Percentiles rank a stretch among this genome's conserved stretches.
Evolutionary conservation across 2,888 invertebrate species (phyloP).

Genomic region (Eudasyphora cyanicolor): DNA sequence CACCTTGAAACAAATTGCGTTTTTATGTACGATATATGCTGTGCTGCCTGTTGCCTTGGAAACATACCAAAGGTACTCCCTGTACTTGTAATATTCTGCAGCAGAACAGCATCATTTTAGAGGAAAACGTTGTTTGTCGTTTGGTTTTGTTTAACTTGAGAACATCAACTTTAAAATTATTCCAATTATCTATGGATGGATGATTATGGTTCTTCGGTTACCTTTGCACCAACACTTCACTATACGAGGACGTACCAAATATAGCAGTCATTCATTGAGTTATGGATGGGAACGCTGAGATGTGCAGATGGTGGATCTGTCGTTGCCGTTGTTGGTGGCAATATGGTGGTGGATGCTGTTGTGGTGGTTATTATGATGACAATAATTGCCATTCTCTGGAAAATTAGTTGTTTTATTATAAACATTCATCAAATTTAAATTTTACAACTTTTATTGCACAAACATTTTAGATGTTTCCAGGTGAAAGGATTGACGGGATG

Average conservation of each 20-base stretch:
- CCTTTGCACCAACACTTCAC: constrained; percentile 13
- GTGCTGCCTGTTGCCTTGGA: constrained; percentile 5
- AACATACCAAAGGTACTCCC: not conserved
- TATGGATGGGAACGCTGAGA: not conserved
- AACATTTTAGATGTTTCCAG: constrained; percentile 17
- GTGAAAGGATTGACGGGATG: not conserved
- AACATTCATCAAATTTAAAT: constrained; percentile 43
- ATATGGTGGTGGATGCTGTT: not conserved
- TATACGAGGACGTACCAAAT: not conserved
- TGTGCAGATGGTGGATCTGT: not conserved
- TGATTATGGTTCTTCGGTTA: constrained; percentile 21
- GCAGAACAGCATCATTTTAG: not conserved
- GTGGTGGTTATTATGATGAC: not conserved
- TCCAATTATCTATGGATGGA: constrained; percentile 47
- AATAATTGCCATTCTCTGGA: constrained; percentile 14
- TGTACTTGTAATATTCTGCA: not conserved
- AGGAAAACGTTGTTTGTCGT: constrained; percentile 8
- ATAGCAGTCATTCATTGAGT: not conserved
- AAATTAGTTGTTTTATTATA: constrained; percentile 28
- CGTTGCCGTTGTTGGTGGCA: no score
- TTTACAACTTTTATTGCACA: constrained; percentile 16
- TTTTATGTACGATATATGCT: no score
- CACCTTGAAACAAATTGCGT: not conserved
- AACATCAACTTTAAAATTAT: constrained; percentile 35
- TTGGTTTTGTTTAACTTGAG: not conserved